A percentile compares a stretch with the other conserved stretches of the same genome.
These are phyloP conservation scores for Coboldia fuscipes DNA, from an alignment of 1,140 invertebrate genomes.

Conservation along the genomic window DNA sequence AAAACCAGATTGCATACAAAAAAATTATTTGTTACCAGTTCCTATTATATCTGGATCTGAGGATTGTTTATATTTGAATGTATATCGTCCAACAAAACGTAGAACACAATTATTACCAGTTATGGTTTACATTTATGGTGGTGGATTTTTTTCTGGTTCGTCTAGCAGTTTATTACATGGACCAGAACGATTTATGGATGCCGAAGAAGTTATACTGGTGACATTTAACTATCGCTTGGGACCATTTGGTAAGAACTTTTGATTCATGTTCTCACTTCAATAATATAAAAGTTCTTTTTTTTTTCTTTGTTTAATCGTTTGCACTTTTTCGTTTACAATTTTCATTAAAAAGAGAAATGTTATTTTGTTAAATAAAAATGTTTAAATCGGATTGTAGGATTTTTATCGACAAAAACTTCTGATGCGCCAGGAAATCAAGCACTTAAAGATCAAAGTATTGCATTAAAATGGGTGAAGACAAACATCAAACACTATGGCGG, in stretches of 20 bases:
- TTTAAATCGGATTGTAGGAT: slow-evolving; percentile 8
- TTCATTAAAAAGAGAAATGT: too few species aligned
- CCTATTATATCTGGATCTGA: slow-evolving; percentile 20
- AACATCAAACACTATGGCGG: slow-evolving; percentile 19
- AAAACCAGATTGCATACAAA: slow-evolving; percentile 16
- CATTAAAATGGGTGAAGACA: slow-evolving; percentile 22
- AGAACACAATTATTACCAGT: slow-evolving; percentile 14
- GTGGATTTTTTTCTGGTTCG: slow-evolving; percentile 22
- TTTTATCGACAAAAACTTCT: slow-evolving; percentile 18
- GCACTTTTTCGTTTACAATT: not conserved
- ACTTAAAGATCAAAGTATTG: slow-evolving; percentile 30
- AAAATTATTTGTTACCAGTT: slow-evolving; percentile 15
- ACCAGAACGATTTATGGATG: slow-evolving; percentile 22
- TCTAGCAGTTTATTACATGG: slow-evolving; percentile 12
- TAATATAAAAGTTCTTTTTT: too few species aligned
- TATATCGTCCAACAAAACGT: slow-evolving; percentile 31
- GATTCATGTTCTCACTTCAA: too few species aligned
- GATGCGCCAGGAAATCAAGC: slow-evolving; percentile 30
- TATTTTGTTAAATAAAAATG: too few species aligned
- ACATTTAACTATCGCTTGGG: slow-evolving; percentile 15
- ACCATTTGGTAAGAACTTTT: slow-evolving; percentile 10
- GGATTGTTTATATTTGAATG: slow-evolving; percentile 38
- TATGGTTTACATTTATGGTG: slow-evolving; percentile 25
- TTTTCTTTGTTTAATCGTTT: not conserved
- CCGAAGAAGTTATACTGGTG: slow-evolving; percentile 13